Evolutionary conservation across 2,888 invertebrate species (phyloP), one percentile per base, ranked within the genome.

Genomic region (Merodon equestris): DNA sequence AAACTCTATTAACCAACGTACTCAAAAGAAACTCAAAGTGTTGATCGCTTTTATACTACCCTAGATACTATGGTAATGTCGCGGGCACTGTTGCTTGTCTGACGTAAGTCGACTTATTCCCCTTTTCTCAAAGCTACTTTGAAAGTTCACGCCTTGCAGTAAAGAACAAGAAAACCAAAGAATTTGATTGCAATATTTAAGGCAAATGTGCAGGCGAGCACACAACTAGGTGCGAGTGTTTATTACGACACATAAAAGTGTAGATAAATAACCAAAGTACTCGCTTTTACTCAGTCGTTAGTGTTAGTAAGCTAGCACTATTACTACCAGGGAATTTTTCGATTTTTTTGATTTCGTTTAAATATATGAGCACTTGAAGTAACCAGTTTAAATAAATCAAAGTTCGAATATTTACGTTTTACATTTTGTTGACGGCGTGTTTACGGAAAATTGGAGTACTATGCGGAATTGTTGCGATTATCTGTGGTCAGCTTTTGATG

Each of bases 1-100:
- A 87, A 86, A 87, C 88, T 88, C 87, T 88, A 87, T 86, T 86
- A 86, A 88, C 86, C 85, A 87, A 87, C 87, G 86, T 83, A 88
- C 87, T 88, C 86, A 86, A 88, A 87, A 86, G 86, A 88, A 87
- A 87, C 86, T 84, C 86, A 84, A 86, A 85, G 84, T 84, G 87
- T 85, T 85, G 85, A 85, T 86, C 84, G 88, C 88, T 87, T 87
- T 87, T 88, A 88, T 88, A 88, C 87, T 86, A 85, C 85, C 64
- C 72, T 76, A 66, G 27, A 56, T 61, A 45, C 72, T 77, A 72
- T 73, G 72, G 72, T 61, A 66, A 77, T 77, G 66, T 57, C 60
- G 10, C 40, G 7, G 27, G 61, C 66, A 57, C 19, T 60, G 60
- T 48, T 64, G 27, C 27, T 7, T 4, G 56, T 50, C 56, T 60